A percentile compares a stretch with the other conserved stretches of the same genome.
These are phyloP conservation scores for Taphrorychus bicolor DNA, from an alignment of 2,888 invertebrate species.

Conservation along the genomic window DNA sequence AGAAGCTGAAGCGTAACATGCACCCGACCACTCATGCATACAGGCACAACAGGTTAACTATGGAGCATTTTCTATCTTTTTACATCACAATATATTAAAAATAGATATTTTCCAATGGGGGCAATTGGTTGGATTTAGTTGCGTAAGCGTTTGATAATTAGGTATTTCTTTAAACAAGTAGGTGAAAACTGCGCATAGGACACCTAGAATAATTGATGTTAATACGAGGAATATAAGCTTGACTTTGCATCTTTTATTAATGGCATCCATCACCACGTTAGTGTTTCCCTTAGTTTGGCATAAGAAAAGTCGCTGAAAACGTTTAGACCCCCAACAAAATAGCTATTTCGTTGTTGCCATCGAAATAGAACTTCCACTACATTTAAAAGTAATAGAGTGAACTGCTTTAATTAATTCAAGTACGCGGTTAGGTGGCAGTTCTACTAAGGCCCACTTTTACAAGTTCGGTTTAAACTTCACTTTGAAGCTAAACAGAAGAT, in stretches of 20 bases:
- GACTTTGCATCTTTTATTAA: no score
- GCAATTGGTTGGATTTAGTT: background rate
- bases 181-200: background rate
- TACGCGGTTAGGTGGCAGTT: background rate
- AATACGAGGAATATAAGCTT: no score
- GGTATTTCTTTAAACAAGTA: background rate
- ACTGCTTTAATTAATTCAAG: no score
- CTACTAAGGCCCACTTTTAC: no score
- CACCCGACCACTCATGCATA: background rate
- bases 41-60: constrained; percentile 22
- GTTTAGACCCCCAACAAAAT: background rate
- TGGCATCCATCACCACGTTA: no score
- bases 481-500: no score
- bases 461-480: no score
- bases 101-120: background rate
- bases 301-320: no score
- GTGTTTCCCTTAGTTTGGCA: no score
- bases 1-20: background rate
- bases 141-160: background rate
- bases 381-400: background rate
- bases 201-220: background rate
- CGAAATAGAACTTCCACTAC: background rate
- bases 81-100: background rate
- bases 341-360: background rate
- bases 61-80: constrained; percentile 29